Conservation (phyloP, 2,113 vertebrate genomes). For the Columba janthina region DNA sequence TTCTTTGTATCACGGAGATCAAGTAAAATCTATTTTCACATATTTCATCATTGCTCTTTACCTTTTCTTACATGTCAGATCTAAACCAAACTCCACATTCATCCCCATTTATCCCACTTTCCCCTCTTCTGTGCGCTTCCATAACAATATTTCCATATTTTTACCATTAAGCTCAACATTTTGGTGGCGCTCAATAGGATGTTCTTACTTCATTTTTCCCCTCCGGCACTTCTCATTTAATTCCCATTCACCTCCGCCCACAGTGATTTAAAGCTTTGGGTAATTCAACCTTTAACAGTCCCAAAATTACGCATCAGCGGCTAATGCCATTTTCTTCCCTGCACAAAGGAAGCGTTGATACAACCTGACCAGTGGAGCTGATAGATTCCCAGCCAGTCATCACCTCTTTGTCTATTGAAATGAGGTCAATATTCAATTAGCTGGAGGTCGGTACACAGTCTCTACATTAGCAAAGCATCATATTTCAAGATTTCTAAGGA, state of each 20-base stretch:
- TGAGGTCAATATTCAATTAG: slow-evolving; percentile 17
- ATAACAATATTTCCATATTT: background rate
- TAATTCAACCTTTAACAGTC: background rate
- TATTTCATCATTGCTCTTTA: background rate
- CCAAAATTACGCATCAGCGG: background rate
- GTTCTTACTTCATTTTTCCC: background rate
- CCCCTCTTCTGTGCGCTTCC: background rate
- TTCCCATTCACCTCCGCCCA: background rate
- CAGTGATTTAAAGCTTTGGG: background rate
- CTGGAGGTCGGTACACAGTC: background rate
- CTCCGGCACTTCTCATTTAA: background rate
- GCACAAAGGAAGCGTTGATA: background rate
- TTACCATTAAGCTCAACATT: background rate
- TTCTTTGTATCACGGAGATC: background rate
- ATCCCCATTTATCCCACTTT: background rate
- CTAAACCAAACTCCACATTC: background rate
- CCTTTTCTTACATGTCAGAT: fast-evolving
- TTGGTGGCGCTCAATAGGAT: background rate
- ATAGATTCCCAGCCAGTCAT: background rate
- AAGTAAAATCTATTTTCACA: fast-evolving
- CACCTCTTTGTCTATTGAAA: background rate
- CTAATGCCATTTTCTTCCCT: background rate
- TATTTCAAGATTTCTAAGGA: background rate
- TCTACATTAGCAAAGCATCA: background rate
- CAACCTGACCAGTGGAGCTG: background rate